Evolutionary conservation across 1,140 invertebrate genomes (phyloP), one percentile per base, ranked within the genome.

Genomic region (Solenopsis fugax): DNA sequence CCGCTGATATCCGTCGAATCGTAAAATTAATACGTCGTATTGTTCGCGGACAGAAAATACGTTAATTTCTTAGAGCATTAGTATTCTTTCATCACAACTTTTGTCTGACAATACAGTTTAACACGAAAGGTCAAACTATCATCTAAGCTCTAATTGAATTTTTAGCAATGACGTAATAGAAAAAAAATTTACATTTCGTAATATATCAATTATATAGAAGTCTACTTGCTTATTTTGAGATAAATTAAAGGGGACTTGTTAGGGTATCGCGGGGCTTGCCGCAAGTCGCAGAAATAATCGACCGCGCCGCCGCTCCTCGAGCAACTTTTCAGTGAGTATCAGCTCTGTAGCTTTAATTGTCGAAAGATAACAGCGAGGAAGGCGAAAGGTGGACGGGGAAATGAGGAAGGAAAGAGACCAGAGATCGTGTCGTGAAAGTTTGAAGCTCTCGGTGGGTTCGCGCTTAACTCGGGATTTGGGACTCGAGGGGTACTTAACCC

Each of bases 401-500:
- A 85, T 45, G 54, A 82, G 56, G 58, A 64, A 65, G 71, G 69
- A 87, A 60, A 75, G 75, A 77, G 69, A 69, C 24, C 41, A 45
- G 58, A 45, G 41, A 62, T 54, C 58, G 86, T 67, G 87, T 90
- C 87, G 87, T 89, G 87, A 84, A 91, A 88, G 50, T 77, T 64
- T 34, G 48, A 58, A 81, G 81, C 60, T 58, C 73, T 64, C 73
- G 67, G 65, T 84, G 88, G 89, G 72, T 90, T 88, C 69, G 85
- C 86, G 89, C 85, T 93, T 93, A 93, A 93, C 92, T 92, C 91
- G 91, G 93, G 93, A 94, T 94, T 94, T 92, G 93, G 85, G 92
- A 93, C 91, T 92, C 84, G 78, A 87, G 92, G 77, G 92, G 92
- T 93, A 92, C 93, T 94, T 94, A 95, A 94, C 92, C 94, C 93